phyloP scores from a whole-genome alignment of 2,888 invertebrate species.

The Scaptomyza cyrtandrae region DNA sequence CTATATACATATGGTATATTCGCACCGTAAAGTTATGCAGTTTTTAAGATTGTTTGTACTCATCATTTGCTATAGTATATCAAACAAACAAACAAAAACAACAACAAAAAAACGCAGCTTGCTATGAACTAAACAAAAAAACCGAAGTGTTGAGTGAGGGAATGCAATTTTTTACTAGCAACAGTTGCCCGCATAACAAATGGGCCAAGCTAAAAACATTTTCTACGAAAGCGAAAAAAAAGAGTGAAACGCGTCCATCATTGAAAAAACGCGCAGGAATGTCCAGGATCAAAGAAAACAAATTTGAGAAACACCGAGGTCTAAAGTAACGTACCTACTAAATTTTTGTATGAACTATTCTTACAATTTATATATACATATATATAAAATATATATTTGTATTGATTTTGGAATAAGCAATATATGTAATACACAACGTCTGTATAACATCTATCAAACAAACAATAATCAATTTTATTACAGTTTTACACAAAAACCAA shows the following conservation, averaged over 20 bases:
- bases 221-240: conserved; percentile 59
- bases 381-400: conserved; percentile 81
- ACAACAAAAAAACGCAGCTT: conserved; percentile 30
- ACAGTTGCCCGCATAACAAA: conserved; percentile 10
- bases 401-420: conserved; percentile 83
- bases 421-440: conserved; percentile 75
- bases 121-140: conserved; percentile 21
- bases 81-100: conserved; percentile 12
- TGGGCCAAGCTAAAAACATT: conserved; percentile 59
- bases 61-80: conserved; percentile 65
- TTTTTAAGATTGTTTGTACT: conserved; percentile 78
- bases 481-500: conserved; percentile 66
- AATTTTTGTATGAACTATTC: conserved; percentile 81
- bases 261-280: conserved; percentile 34
- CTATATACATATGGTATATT: conserved; percentile 14
- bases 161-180: conserved; percentile 50
- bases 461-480: conserved; percentile 80
- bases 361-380: conserved; percentile 78
- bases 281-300: conserved; percentile 73
- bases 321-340: conserved; percentile 82
- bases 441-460: conserved; percentile 72
- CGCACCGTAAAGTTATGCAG: conserved; percentile 63
- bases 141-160: conserved; percentile 28
- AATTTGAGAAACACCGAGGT: conserved; percentile 78
- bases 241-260: conserved; percentile 58